Base-by-base conservation (phyloP, 2,797 vertebrate species). In the Mareca strepera region DNA sequence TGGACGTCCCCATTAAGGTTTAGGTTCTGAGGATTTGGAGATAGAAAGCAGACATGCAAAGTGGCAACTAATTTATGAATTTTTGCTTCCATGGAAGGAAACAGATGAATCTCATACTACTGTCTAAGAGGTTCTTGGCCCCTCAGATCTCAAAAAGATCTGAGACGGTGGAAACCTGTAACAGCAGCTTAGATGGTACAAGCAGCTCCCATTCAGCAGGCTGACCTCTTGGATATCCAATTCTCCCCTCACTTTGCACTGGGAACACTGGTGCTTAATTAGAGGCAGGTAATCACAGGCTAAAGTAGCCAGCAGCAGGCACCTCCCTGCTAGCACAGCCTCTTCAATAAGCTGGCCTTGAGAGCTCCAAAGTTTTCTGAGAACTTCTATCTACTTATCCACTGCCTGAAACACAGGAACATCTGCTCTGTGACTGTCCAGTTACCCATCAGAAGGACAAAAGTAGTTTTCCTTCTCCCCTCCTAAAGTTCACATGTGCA, bases 121-220 rank as follows among this genome's bases (percentile, higher is more conserved):
- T 33, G n/a, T 21, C 18, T 50, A 29, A 9, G 18, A 46, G 2
- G 29, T 16, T 80, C 18, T n/a, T 60, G 18, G 25, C 18, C 39
- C 11, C 18, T 67, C 53, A 58, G 22, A 56, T 52, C 5, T 4
- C 35, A 22, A 43, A 23, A 69, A 64, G 31, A 55, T 12, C 4
- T 46, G 35, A 86, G 37, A 15, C 14, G 14, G 39, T 68, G 12
- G 25, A 79, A 79, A 9, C 16, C 25, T 31, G 2, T 8, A 43
- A 25, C 8, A 44, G 31, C 20, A 43, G 31, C n/a, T 17, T 25
- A 63, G 16, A n/a, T 0, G 0, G 35, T 8, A 52, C 17, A 33
- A 35, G 17, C 8, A 53, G 48, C 26, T 80, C 9, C 13, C 3
- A 2, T 60, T 60, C 26, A 73, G 10, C 11, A 33, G 16, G 4